Base-by-base conservation (phyloP, 1,140 invertebrate genomes). In the Cydia fagiglandana region DNA sequence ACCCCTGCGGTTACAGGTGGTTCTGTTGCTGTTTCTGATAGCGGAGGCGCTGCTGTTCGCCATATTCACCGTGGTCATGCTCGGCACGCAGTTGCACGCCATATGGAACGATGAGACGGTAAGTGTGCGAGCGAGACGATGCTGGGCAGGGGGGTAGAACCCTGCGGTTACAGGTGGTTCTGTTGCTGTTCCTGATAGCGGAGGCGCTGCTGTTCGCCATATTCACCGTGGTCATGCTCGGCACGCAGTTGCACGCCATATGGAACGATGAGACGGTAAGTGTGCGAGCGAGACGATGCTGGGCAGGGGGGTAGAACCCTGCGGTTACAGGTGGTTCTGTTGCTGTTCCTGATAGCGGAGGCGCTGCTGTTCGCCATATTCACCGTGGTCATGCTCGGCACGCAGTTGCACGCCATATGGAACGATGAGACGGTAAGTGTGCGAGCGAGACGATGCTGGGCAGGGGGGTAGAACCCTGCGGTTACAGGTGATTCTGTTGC, bases 71-170 rank as follows among this genome's bases (percentile, higher is more conserved):
- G 96, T 96, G 38, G 98, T 99, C 9, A 99, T 99, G 99, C 95
- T 99, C 83, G 97, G 97, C 45, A 98, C 98, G 1, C 98, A 99
- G 92, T 91, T 99, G n/a, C 97, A 98, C 89, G 98, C 98, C 12
- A 99, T 99, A 86, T 99, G 98, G 95, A 98, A 98, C 87, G 99
- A 99, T 94, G 98, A 99, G 94, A 99, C 99, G 80, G 98, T 98
- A 93, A 89, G 94, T 93, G 34, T 68, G 34, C 45, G 45, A 47
- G 50, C 15, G 15, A 56, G 50, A n/a, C 47, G 15, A 56, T 15
- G 15, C 13, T 34, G 30, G 99, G 99, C 2, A n/a, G 30, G 4
- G 30, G 4, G 30, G n/a, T n/a, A n/a, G n/a, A 61, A 20, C 0
- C 2, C 0, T 20, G 17, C 6, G 56, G 1, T 20, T 20, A 2